These are phyloP conservation scores for Zaprionus kolodkinae DNA, from an alignment of 1,140 invertebrate genomes.

Conservation along the genomic window DNA sequence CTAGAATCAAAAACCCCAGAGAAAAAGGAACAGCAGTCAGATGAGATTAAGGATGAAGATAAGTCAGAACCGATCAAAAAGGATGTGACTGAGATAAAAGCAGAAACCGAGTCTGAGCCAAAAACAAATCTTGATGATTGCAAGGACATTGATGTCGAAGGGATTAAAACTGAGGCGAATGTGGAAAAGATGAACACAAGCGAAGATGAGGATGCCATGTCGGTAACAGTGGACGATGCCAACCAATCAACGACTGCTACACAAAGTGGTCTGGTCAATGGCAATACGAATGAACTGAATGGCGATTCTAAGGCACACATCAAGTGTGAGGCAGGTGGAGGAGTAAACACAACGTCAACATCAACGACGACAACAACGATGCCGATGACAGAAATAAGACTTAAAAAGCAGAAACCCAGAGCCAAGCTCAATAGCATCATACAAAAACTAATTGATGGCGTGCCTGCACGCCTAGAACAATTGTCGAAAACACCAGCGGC, in stretches of 20 bases:
- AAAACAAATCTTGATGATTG: conserved; percentile 27
- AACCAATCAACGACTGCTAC: conserved; percentile 8
- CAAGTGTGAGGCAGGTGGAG: conserved; percentile 32
- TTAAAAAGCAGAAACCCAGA: conserved; percentile 70
- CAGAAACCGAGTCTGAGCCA: conserved; percentile 20
- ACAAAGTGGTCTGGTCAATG: conserved; percentile 41
- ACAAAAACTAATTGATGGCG: conserved; percentile 79
- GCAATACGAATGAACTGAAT: conserved; percentile 54
- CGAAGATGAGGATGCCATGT: conserved; percentile 62
- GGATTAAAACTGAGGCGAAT: conserved; percentile 20
- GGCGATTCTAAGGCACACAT: conserved; percentile 41
- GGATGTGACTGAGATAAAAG: conserved; percentile 23
- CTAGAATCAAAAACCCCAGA: conserved; percentile 26
- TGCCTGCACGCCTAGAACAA: conserved; percentile 72
- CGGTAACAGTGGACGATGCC: conserved; percentile 28
- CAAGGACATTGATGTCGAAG: conserved; percentile 16
- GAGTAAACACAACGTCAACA: conserved; percentile 4
- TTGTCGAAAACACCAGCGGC: conserved; percentile 66
- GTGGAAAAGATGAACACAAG: conserved; percentile 80
- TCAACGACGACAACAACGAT: not conserved
- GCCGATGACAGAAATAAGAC: conserved; percentile 52
- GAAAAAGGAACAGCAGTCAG: conserved; percentile 8
- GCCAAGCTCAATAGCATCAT: conserved; percentile 78
- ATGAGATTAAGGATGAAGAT: conserved; percentile 49
- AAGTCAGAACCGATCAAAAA: conserved; percentile 52